Evolutionary conservation across 2,797 vertebrate species (phyloP), one percentile per base, ranked within the genome.

Genomic region (Vultur gryphus): DNA sequence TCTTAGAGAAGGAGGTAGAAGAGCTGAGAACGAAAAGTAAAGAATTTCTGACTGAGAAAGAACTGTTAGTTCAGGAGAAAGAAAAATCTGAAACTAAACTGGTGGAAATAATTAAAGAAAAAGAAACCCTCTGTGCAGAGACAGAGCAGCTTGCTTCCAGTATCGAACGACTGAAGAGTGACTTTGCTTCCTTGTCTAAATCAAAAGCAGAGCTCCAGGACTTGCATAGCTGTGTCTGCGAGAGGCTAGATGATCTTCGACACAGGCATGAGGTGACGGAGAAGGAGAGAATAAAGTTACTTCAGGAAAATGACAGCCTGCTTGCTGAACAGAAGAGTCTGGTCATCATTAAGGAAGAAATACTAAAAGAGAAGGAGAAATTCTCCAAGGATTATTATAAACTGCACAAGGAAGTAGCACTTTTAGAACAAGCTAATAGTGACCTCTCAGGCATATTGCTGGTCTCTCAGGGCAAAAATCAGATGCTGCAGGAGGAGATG

Each of bases 401-500:
- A 54, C 97, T 98, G 9, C 88, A 96, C 2, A 94, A 98, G 35
- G 97, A 99, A 92, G 93, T 97, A 9, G 96, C 97, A 0, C 97
- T 97, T 52, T 97, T 98, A 93, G 97, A 97, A 21, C 91, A 95
- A 84, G 95, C 75, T 41, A 98, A 98, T 82, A 97, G 98, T 88
- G 98, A 99, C 92, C 90, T 98, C n/a, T 98, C 98, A n/a, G 95
- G 97, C 95, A 98, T 89, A 69, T 89, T 99, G 69, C 82, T 98
- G 21, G 93, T 97, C 13, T 96, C 98, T 52, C 97, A 98, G 46
- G 98, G 97, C 52, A 98, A 99, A 97, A 99, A 97, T 96, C 96
- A 98, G 31, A 82, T 95, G 84, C 96, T 99, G 97, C 97, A 97
- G 96, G 97, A 95, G 91, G 98, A 99, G 96, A 98, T 98, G 93